Evolutionary conservation across 2,797 vertebrate genomes (phyloP).

Genomic region (Neostethus bicornis): DNA sequence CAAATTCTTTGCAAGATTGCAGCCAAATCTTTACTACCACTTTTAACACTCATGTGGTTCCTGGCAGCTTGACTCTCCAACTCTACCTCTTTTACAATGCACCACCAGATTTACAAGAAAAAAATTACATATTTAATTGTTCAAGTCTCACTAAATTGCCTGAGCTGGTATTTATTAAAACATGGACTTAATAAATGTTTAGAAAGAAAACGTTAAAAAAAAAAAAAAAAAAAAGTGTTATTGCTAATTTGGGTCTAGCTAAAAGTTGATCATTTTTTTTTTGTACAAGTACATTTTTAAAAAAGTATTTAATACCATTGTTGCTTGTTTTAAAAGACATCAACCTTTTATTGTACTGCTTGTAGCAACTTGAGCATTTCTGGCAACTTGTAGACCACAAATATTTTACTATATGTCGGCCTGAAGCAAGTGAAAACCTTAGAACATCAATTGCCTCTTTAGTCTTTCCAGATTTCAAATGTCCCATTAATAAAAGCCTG

Average conservation of each 20-base stretch:
- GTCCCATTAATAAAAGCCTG: not conserved
- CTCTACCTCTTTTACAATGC: constrained; percentile 5
- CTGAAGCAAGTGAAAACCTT: constrained; percentile 13
- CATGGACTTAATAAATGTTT: no score
- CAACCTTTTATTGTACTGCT: no score
- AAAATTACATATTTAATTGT: constrained; percentile 49
- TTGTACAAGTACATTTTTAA: no score
- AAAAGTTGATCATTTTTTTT: no score
- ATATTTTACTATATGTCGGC: constrained; percentile 17
- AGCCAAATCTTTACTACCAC: not conserved
- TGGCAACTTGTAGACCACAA: not conserved
- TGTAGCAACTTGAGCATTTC: not conserved
- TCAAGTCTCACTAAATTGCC: not conserved
- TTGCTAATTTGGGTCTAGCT: no score
- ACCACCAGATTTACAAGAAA: constrained; percentile 21
- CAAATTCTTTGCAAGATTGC: not conserved
- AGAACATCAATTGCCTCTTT: not conserved
- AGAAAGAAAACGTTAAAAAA: not conserved
- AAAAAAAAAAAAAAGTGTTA: not conserved
- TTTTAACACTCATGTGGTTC: constrained; percentile 4
- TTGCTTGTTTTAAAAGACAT: no score
- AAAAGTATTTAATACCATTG: no score
- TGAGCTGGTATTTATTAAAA: no score
- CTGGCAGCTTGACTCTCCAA: not conserved
- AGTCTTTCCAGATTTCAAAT: not conserved